phyloP scores from a whole-genome alignment of 2,888 invertebrate species.

The Ditula angustiorana region DNA sequence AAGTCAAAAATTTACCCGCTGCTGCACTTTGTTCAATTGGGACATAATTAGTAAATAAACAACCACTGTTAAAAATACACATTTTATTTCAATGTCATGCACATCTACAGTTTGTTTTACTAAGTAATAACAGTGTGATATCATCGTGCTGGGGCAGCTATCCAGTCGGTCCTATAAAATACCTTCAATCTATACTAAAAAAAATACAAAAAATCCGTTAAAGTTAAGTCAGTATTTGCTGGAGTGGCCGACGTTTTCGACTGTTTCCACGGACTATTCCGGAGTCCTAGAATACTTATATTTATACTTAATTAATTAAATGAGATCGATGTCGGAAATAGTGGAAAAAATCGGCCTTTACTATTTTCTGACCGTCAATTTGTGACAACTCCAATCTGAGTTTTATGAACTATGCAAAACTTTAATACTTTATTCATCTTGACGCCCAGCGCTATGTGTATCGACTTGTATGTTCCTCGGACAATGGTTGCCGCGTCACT shows the following conservation, averaged over 20 bases:
- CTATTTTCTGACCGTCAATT: too few relatives aligned
- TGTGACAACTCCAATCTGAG: too few relatives aligned
- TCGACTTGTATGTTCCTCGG: too few relatives aligned
- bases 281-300: slow-evolving; percentile 10
- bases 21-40: too few relatives aligned
- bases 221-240: slow-evolving; percentile 3
- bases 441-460: too few relatives aligned
- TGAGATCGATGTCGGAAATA: slow-evolving; percentile 6
- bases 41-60: slow-evolving; percentile 54
- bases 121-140: slow-evolving; percentile 75
- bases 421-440: too few relatives aligned
- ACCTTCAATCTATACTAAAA: slow-evolving; percentile 30
- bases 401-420: background rate
- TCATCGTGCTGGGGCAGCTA: slow-evolving; percentile 66
- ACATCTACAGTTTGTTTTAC: slow-evolving; percentile 76
- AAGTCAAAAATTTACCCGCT: too few relatives aligned
- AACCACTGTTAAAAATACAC: slow-evolving; percentile 71
- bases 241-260: background rate
- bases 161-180: slow-evolving; percentile 50
- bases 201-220: slow-evolving; percentile 24
- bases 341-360: slow-evolving; percentile 2
- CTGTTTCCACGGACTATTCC: background rate
- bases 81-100: slow-evolving; percentile 82
- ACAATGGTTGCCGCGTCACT: too few relatives aligned
- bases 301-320: slow-evolving; percentile 13